Conservation (phyloP, 2,113 vertebrate species). For the Salminus brasiliensis region DNA sequence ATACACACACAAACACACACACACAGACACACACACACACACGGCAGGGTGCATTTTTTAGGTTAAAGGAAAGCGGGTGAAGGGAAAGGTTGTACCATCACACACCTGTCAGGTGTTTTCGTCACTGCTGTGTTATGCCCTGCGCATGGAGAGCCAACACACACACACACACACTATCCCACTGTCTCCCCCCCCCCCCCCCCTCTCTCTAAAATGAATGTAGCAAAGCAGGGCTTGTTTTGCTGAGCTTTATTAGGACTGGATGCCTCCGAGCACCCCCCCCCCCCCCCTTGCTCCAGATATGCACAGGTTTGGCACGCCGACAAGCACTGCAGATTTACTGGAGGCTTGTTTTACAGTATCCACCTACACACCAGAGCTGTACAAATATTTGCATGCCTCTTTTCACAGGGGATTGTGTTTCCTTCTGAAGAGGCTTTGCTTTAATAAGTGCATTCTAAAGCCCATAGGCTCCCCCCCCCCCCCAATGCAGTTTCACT, state of each 20-base stretch:
- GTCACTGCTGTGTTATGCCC: constrained; percentile 5
- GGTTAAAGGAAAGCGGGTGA: constrained; percentile 10
- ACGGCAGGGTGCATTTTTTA: neutral
- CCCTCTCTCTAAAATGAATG: constrained; percentile 34
- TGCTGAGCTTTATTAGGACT: constrained; percentile 27
- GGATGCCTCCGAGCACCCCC: neutral
- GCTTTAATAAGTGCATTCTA: constrained; percentile 3
- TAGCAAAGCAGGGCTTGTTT: constrained; percentile 38
- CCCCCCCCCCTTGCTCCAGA: neutral
- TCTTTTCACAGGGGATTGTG: neutral
- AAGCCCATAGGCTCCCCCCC: neutral
- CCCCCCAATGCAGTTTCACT: neutral
- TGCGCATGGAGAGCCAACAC: constrained; percentile 22
- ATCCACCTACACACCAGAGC: neutral
- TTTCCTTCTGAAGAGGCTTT: neutral
- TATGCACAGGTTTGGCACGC: neutral
- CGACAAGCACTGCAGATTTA: neutral
- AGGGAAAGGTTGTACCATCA: constrained; percentile 30
- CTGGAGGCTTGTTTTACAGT: constrained; percentile 18
- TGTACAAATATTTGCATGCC: neutral
- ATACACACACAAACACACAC: neutral
- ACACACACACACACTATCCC: neutral
- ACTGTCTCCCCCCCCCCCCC: constrained; percentile 13
- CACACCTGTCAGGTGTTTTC: constrained; percentile 49
- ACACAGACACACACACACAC: neutral